Evolutionary conservation across 2,888 invertebrate species (phyloP), one percentile per base, ranked within the genome.

Genomic region (Xestia rhomboidea): DNA sequence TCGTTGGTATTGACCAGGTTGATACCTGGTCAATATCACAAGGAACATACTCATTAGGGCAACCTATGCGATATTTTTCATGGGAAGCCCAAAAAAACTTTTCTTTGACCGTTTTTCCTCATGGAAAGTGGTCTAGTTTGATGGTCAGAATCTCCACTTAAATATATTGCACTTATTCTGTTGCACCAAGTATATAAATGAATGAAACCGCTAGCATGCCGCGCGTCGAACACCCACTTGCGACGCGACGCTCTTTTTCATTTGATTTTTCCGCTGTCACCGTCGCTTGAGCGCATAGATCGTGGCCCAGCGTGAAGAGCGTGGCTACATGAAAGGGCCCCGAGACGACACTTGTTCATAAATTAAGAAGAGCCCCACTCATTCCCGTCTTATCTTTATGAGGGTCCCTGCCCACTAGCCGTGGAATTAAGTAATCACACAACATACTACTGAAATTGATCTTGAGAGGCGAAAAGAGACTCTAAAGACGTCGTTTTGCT

Each of bases 371-470:
- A 92, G 89, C 91, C 92, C 92, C 91, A 90, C 94, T 94, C 94
- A 92, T 94, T 94, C 89, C 89, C 82, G 91, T 91, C 93, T 94
- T 95, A 95, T 95, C 95, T 95, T 95, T 95, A 95, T 93, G 94
- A 93, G 94, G 94, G 94, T 94, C 92, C 90, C 89, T 91, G 93
- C 91, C 93, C 94, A 94, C 94, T 94, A 93, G 93, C 92, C 93
- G 93, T 91, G 92, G 94, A 94, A 95, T 95, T 95, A 95, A 95
- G 95, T 94, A 94, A 95, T 95, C 94, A 94, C 93, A 93, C 92
- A 92, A 92, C 90, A 91, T 90, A 91, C 90, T 92, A 89, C 88
- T 87, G 88, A 89, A 91, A 93, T 92, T 92, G 91, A 92, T 91
- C 88, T 87, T 77, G 73, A 63, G 62, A 57, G 27, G 76, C 73